phyloP scores from a whole-genome alignment of 2,888 invertebrate species.

The Bombylius discolor region DNA sequence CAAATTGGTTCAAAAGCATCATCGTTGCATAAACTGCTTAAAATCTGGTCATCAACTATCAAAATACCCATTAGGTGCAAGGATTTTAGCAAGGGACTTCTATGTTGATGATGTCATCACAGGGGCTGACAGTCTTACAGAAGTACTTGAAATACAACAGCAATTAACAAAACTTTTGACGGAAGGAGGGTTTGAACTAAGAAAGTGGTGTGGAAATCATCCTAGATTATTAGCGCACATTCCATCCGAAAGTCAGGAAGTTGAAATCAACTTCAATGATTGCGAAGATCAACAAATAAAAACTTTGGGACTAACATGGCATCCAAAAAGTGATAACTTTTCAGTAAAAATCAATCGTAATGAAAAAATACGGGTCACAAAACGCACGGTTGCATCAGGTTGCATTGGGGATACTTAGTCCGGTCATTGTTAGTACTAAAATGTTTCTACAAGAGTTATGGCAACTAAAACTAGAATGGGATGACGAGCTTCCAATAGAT shows the following conservation, averaged over 20 bases:
- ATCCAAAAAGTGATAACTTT: conserved; percentile 7
- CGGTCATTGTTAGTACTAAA: neutral
- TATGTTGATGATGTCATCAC: no score
- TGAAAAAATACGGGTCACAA: neutral
- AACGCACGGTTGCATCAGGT: conserved; percentile 2
- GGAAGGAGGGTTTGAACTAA: no score
- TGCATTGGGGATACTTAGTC: conserved; percentile 2
- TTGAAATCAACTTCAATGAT: neutral
- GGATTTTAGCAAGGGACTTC: no score
- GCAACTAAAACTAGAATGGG: conserved; percentile 1
- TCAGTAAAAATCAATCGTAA: conserved; percentile 2
- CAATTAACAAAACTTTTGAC: no score
- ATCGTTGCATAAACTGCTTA: no score
- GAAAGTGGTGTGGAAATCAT: no score
- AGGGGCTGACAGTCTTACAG: no score
- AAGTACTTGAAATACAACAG: no score
- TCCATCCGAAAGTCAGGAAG: neutral
- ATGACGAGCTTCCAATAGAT: conserved; percentile 1
- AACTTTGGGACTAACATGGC: conserved; percentile 4
- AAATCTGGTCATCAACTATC: no score
- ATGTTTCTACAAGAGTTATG: conserved; percentile 1
- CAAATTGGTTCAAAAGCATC: no score
- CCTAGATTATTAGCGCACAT: neutral
- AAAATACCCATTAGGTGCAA: no score
- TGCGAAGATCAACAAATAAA: neutral